Evolutionary conservation across 1,140 invertebrate species (phyloP), one percentile per base, ranked within the genome.

Genomic region (Cepaea nemoralis): DNA sequence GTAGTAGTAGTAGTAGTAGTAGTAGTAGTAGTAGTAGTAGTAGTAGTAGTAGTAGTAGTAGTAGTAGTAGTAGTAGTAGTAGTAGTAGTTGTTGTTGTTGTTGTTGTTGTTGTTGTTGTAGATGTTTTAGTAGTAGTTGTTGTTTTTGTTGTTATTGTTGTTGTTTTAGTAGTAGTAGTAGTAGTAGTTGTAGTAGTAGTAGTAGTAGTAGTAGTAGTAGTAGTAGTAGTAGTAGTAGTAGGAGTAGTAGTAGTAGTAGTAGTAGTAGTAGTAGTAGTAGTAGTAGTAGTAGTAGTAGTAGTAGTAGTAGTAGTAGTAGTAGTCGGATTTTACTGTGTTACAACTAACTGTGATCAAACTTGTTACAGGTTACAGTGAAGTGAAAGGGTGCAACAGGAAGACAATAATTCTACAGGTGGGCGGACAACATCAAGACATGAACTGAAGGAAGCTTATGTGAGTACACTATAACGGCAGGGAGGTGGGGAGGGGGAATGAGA

Each of bases 1-100:
- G 42, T 45, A 45, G 42, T 45, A 45, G 42, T 45, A 10, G 50
- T 55, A 12, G 50, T 55, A 12, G 50, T 55, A 12, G 50, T 55
- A 55, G 50, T 55, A 55, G 50, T 55, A 55, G 50, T 55, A 55
- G 22, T 55, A 55, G n/a, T 55, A 12, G 50, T 55, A 12, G 22
- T 55, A 55, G 50, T 55, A 55, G 50, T 55, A 55, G 50, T 55
- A 55, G 50, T n/a, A 22, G n/a, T 55, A 22, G n/a, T n/a, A 55
- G 50, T 55, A 55, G 50, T 12, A n/a, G 22, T 55, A 55, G n/a
- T 55, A 12, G 14, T 55, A 12, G n/a, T 22, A 12, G n/a, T 55
- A 12, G 50, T 55, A 55, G 50, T 55, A 12, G 50, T 55, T 22
- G n/a, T 55, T 55, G 22, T 55, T 12, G 50, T 55, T 12, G 50